These are phyloP conservation scores for Melinaea marsaeus DNA, from an alignment of 2,888 invertebrate genomes.

Conservation along the genomic window DNA sequence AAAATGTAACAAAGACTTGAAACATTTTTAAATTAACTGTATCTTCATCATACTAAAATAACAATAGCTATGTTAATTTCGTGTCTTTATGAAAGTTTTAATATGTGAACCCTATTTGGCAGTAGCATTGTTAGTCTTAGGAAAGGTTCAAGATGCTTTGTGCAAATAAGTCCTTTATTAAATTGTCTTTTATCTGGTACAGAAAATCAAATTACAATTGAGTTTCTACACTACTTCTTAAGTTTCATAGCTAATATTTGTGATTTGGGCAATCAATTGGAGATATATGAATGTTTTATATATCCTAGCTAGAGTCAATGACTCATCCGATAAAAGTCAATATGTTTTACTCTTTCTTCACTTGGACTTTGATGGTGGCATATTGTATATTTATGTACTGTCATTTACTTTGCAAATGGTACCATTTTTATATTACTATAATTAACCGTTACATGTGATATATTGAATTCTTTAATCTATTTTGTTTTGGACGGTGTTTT, in stretches of 20 bases:
- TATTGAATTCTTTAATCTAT: too few relatives aligned
- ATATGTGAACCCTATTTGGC: constrained; percentile 28
- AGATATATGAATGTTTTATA: not conserved
- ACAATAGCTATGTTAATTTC: constrained; percentile 27
- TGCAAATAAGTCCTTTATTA: not conserved
- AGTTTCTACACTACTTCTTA: not conserved
- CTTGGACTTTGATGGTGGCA: constrained; percentile 28
- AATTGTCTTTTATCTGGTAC: not conserved
- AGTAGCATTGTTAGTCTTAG: constrained; percentile 12
- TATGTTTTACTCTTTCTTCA: constrained; percentile 16
- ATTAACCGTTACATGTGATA: too few relatives aligned
- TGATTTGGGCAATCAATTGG: too few relatives aligned
- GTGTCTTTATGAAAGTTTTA: constrained; percentile 30
- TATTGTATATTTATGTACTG: constrained; percentile 29
- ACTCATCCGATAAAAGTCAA: constrained; percentile 26
- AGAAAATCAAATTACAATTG: not conserved
- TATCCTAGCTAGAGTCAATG: constrained; percentile 15
- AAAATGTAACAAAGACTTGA: not conserved
- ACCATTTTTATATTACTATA: constrained; percentile 4
- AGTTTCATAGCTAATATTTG: not conserved
- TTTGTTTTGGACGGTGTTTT: too few relatives aligned
- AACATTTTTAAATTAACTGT: constrained; percentile 21
- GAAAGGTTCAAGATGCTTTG: not conserved
- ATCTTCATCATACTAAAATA: constrained; percentile 12
- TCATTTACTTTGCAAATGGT: constrained; percentile 22